These are phyloP conservation scores for Chironomus tentans DNA, from an alignment of 2,888 invertebrate species.

Conservation along the genomic window DNA sequence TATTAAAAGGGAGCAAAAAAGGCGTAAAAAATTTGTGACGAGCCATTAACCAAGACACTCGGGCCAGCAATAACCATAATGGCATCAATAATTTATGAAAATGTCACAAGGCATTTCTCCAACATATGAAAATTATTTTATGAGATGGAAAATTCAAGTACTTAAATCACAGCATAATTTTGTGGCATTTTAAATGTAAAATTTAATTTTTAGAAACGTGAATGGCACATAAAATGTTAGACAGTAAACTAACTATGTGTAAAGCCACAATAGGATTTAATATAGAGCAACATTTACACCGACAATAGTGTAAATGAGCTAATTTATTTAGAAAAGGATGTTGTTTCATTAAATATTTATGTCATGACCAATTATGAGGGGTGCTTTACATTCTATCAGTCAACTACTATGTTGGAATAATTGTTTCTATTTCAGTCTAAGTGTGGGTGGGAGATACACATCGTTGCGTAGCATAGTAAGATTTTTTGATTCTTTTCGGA, in stretches of 20 bases:
- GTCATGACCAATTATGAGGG: not conserved
- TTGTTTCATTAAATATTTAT: constrained; percentile 1
- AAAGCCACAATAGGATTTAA: not conserved
- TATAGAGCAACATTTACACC: not conserved
- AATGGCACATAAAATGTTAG: not conserved
- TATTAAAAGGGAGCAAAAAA: no score
- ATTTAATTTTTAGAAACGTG: not conserved
- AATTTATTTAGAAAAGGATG: constrained; percentile 3
- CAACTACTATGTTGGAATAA: not conserved
- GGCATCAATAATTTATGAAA: constrained; percentile 12
- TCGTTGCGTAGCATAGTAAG: no score
- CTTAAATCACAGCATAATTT: not conserved
- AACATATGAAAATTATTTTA: constrained; percentile 4
- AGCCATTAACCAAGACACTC: constrained; percentile 18
- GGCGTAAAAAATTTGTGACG: constrained; percentile 4
- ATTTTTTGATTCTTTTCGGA: no score
- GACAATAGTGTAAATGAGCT: constrained; percentile 3
- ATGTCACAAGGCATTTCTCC: constrained; percentile 3
- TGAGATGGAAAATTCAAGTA: constrained; percentile 1
- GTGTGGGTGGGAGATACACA: no score
- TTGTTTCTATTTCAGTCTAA: no score
- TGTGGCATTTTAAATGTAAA: not conserved
- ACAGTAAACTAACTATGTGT: not conserved
- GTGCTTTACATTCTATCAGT: not conserved
- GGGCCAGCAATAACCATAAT: not conserved